Conservation (phyloP, 2,797 vertebrate species). For the Siniperca obscura region DNA sequence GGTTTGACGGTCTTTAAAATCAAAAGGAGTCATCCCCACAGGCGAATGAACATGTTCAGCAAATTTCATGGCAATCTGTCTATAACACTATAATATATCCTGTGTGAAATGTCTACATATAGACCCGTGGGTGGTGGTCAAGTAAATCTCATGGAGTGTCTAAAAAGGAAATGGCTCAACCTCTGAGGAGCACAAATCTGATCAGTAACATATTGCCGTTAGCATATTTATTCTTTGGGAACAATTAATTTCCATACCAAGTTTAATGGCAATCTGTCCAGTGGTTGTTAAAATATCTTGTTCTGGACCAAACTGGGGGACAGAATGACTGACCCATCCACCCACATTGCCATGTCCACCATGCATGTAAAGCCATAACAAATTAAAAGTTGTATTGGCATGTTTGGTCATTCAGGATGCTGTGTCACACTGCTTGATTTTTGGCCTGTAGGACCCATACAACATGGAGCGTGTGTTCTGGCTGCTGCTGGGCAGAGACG, state of each 20-base stretch:
- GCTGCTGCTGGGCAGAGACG: slow-evolving; percentile 86
- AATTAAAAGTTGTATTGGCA: not conserved
- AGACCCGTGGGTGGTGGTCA: too few species aligned
- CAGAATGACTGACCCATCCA: not conserved
- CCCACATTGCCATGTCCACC: not conserved
- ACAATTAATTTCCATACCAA: not conserved
- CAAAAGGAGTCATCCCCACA: too few species aligned
- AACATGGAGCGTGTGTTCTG: slow-evolving; percentile 96
- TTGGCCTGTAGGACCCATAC: slow-evolving; percentile 89
- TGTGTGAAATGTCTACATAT: too few species aligned
- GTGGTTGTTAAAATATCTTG: not conserved
- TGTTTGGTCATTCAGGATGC: not conserved
- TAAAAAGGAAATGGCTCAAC: too few species aligned
- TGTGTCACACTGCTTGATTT: not conserved
- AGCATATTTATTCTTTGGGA: not conserved
- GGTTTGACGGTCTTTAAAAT: too few species aligned
- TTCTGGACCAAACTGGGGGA: not conserved
- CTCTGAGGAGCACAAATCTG: too few species aligned
- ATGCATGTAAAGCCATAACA: not conserved
- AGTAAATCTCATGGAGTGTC: too few species aligned
- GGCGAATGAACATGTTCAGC: too few species aligned
- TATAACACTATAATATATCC: too few species aligned
- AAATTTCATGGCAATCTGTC: too few species aligned
- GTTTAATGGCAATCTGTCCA: not conserved
- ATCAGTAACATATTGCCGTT: too few species aligned